Base-by-base conservation (phyloP, 2,888 invertebrate genomes). In the Eupithecia abbreviata region DNA sequence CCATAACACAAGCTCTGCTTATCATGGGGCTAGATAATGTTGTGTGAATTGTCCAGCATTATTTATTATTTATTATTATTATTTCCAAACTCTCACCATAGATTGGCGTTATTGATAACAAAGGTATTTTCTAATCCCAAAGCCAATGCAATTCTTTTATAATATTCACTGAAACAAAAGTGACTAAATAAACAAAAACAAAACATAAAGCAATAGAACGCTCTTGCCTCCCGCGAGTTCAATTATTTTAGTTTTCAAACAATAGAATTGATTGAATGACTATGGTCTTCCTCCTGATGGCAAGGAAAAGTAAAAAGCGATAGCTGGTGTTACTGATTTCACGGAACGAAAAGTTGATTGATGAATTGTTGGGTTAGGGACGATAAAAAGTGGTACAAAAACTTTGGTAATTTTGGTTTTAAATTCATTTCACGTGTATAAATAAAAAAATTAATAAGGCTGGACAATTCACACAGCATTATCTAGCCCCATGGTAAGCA, bases 261-360 rank as follows among this genome's bases (percentile, higher is more conserved):
- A 51, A 71, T n/a, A 42, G 55, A 51, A 55, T 55, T 71, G 71
- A 71, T 69, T 69, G 69, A 45, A 69, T 73, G 71, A 78, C 71
- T 76, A 72, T 73, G 69, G 47, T 49, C 6, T 5, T 69, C 49
- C 13, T 30, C 2, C 9, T 18, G 13, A n/a, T 47, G 10, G 30
- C 69, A 30, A 7, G 66, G n/a, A 47, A 69, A 69, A 18, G 47
- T 10, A 66, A 42, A 66, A 62, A 10, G 62, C 58, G 18, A 58
- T 30, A 62, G 69, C 10, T 18, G 5, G 43, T 47, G 30, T 47
- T 49, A 13, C 47, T 47, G 69, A 47, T 49, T 69, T 12, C 4
- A 69, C 47, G 18, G 18, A 45, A 45, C 69, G n/a, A 42, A 66
- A 12, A 30, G 12, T 69, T 68, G 69, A 69, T 69, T 69, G 69